Conservation (phyloP, 2,113 vertebrate genomes). For the Poecile atricapillus region DNA sequence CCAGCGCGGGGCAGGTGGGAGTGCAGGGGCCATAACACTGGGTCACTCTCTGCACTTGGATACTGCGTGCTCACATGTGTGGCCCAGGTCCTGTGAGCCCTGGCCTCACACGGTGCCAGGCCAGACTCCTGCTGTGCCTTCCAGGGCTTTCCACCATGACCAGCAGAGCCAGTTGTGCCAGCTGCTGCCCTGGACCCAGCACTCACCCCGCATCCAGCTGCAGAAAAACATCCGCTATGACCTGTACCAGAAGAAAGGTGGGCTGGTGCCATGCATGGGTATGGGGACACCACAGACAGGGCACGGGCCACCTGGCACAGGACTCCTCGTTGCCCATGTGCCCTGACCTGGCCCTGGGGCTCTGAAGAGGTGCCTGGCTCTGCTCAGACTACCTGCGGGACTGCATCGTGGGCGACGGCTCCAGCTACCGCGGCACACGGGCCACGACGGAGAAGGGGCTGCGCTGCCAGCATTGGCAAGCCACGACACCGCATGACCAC, state of each 20-base stretch:
- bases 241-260: conserved; percentile 96
- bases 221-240: conserved; percentile 88
- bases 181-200: conserved; percentile 85
- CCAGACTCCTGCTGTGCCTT: background rate
- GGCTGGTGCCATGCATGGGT: background rate
- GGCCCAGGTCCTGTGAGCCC: accelerated
- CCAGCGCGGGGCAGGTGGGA: accelerated
- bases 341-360: accelerated
- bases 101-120: accelerated
- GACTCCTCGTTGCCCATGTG: background rate
- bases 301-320: background rate
- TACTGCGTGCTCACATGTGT: background rate
- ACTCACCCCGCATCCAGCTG: conserved; percentile 74
- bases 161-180: conserved; percentile 82
- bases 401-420: conserved; percentile 84
- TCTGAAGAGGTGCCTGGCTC: background rate
- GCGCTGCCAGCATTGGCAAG: conserved; percentile 88
- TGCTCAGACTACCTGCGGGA: conserved; percentile 84
- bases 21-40: accelerated
- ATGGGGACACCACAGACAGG: accelerated
- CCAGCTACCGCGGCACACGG: conserved; percentile 82
- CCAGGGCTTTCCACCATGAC: conserved; percentile 90
- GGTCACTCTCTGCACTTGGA: background rate
- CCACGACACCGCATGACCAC: conserved; percentile 91
- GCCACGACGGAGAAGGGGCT: conserved; percentile 77